A percentile compares a stretch with the other conserved stretches of the same genome.
phyloP scores from a whole-genome alignment of 2,888 invertebrate genomes.

The Sialis lutaria region DNA sequence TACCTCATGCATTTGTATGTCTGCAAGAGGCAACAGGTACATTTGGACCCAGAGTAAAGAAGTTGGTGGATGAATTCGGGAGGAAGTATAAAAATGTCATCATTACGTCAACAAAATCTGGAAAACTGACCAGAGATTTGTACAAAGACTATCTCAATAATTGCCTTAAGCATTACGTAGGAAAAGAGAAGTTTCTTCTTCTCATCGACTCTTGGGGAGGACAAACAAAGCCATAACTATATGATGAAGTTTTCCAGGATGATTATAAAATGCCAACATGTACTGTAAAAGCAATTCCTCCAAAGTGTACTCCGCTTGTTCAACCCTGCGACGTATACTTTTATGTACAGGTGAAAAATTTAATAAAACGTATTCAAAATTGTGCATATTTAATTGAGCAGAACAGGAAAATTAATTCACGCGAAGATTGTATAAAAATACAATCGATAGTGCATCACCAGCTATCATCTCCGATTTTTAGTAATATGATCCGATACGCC shows the following conservation, averaged over 20 bases:
- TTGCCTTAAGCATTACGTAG: constrained; percentile 9
- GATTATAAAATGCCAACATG: constrained; percentile 7
- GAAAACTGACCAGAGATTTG: constrained; percentile 9
- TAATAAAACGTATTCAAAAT: constrained; percentile 9
- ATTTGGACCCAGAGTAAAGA: constrained; percentile 9
- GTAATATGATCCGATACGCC: constrained; percentile 9
- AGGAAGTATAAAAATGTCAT: constrained; percentile 8
- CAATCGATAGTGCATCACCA: constrained; percentile 11
- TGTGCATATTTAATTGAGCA: constrained; percentile 7
- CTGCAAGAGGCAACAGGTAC: constrained; percentile 9
- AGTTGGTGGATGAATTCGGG: constrained; percentile 7
- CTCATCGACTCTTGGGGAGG: constrained; percentile 11
- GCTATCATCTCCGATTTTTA: constrained; percentile 9
- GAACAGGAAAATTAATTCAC: constrained; percentile 8
- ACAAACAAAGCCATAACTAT: constrained; percentile 9
- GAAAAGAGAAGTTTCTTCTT: constrained; percentile 9
- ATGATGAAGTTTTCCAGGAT: constrained; percentile 10
- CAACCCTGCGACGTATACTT: constrained; percentile 12
- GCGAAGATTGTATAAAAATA: constrained; percentile 12
- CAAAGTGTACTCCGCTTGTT: constrained; percentile 10
- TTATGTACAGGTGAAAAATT: constrained; percentile 10
- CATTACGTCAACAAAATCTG: constrained; percentile 10
- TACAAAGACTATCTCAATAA: constrained; percentile 8
- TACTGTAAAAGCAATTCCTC: constrained; percentile 11
- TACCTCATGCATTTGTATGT: constrained; percentile 11